Evolutionary conservation across 2,888 invertebrate genomes (phyloP), one percentile per base, ranked within the genome.

Genomic region (Harpalus rubripes): DNA sequence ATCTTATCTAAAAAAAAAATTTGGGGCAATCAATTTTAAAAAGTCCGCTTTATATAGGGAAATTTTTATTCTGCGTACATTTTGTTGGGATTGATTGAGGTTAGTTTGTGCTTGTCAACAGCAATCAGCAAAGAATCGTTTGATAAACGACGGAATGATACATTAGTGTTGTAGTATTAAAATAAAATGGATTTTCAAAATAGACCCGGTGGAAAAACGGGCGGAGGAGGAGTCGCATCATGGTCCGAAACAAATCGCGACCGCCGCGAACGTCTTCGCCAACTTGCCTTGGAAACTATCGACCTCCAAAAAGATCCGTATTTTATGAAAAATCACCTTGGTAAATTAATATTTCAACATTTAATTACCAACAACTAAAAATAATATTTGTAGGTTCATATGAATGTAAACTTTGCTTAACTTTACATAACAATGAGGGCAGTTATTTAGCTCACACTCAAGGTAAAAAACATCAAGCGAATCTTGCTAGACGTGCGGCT

Each of bases 301-400:
- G 99, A 99, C 91, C 93, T 99, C 26, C 98, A 98, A 90, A 99
- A 99, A 92, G 99, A 99, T 94, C 99, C 99, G 0, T 99, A 99
- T 94, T 99, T 99, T 94, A 99, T 99, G 99, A 98, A 99, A 94
- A 99, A 99, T 93, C 99, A 99, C 92, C 93, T 99, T 88, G 98
- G 96, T 93, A 91, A 84, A 90, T 89, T n/a, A 32, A 3, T 32
- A 32, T 32, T 32, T 32, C 32, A 32, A 32, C 32, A 32, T 4
- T 32, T 32, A 32, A 32, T 32, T 32, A 32, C 32, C 32, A 32
- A 32, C 32, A 32, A 32, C 32, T 32, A 32, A 12, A 59, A 58
- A 15, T 41, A 32, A 7, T 41, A 15, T 78, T 79, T 92, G 87
- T 91, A 93, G 95, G 96, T 0, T 98, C 99, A 0, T 99, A 99